These are phyloP conservation scores for Cyprinodon diabolis DNA, from an alignment of 2,797 vertebrate genomes.

Conservation along the genomic window DNA sequence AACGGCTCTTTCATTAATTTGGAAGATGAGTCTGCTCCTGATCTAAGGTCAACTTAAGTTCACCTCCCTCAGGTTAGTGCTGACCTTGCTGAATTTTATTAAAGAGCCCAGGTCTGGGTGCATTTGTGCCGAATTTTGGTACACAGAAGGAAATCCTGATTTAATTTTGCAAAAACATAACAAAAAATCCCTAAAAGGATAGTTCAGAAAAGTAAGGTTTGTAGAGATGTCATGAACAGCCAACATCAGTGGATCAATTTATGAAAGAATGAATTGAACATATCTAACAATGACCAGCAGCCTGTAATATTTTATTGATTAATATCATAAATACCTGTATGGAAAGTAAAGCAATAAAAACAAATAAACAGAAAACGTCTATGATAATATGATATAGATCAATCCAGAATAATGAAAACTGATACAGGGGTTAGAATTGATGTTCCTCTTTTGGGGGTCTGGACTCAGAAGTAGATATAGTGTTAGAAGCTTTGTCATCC, in stretches of 20 bases:
- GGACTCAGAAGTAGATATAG: too few relatives aligned
- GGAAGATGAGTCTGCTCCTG: slow-evolving; percentile 10
- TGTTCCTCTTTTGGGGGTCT: too few relatives aligned
- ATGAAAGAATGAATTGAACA: too few relatives aligned
- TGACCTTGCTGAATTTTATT: slow-evolving; percentile 1
- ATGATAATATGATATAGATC: too few relatives aligned
- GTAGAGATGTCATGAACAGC: not conserved
- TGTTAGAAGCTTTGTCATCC: too few relatives aligned
- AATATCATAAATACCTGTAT: too few relatives aligned
- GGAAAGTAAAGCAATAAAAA: too few relatives aligned
- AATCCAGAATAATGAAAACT: too few relatives aligned
- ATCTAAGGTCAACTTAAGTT: slow-evolving; percentile 22
- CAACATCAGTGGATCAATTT: not conserved
- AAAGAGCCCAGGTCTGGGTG: not conserved
- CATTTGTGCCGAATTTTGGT: not conserved
- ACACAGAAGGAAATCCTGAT: slow-evolving; percentile 1
- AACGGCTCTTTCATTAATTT: slow-evolving; percentile 44
- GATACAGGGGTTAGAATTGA: too few relatives aligned
- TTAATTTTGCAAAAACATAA: not conserved
- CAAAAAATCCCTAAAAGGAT: not conserved
- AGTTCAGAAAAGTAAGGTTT: not conserved
- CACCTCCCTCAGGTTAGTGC: slow-evolving; percentile 2
- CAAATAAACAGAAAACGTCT: too few relatives aligned
- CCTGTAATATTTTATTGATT: too few relatives aligned
- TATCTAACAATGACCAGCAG: too few relatives aligned